Percentiles rank a stretch among this genome's conserved stretches.
Conservation (phyloP, 2,888 invertebrate genomes). For the Tryphoninae sp. region DNA sequence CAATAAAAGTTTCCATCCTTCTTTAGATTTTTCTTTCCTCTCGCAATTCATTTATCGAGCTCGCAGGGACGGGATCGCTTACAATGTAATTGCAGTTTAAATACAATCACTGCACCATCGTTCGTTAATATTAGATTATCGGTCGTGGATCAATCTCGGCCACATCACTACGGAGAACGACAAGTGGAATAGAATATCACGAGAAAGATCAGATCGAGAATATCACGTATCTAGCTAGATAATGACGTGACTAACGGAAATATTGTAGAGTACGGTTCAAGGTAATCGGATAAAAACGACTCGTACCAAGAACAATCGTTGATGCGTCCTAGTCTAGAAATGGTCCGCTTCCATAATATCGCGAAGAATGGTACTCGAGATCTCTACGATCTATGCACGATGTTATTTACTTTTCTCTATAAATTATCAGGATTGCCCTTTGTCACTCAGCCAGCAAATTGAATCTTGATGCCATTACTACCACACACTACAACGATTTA, state of each 20-base stretch:
- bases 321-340: background rate
- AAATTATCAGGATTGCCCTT: slow-evolving; percentile 20
- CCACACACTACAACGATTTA: background rate
- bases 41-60: background rate
- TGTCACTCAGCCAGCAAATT: slow-evolving; percentile 1
- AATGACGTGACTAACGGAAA: background rate
- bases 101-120: slow-evolving; percentile 53
- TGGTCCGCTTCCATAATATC: slow-evolving; percentile 1
- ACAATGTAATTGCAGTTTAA: background rate
- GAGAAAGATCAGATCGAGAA: too few relatives aligned
- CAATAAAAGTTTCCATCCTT: slow-evolving; percentile 25
- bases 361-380: slow-evolving; percentile 11
- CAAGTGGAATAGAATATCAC: slow-evolving; percentile 32
- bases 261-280: background rate
- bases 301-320: slow-evolving; percentile 18
- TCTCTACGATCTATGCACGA: background rate
- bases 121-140: slow-evolving; percentile 41
- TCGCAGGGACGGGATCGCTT: slow-evolving; percentile 20
- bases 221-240: slow-evolving; percentile 7
- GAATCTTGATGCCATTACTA: slow-evolving; percentile 22
- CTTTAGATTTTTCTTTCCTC: slow-evolving; percentile 23
- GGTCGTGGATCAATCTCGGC: slow-evolving; percentile 19
- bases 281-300: slow-evolving; percentile 38
- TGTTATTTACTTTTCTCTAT: slow-evolving; percentile 33
- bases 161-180: slow-evolving; percentile 2